Evolutionary conservation across 2,797 vertebrate genomes (phyloP), one percentile per base, ranked within the genome.

Genomic region (Leuciscus waleckii): DNA sequence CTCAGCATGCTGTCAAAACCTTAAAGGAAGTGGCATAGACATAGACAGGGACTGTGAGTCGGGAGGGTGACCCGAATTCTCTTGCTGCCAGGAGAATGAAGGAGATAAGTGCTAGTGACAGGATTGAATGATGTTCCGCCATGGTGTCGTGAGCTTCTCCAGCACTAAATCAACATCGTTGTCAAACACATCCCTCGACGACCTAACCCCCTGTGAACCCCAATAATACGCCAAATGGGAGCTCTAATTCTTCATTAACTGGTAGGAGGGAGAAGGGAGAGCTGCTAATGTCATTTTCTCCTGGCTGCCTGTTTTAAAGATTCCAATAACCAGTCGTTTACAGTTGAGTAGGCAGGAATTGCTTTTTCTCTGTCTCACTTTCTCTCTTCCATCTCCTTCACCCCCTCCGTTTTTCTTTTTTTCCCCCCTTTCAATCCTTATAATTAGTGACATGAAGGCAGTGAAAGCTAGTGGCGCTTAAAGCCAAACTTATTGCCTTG

Each of bases 221-320:
- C 93, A 95, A 95, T 98, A 97, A 98, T 98, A 94, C 92, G 93
- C 95, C 96, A 98, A 98, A 98, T 96, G 95, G 96, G 94, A 96
- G 93, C 94, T 95, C 96, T 98, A 97, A 98, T 98, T 98, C 97
- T 97, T 97, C 96, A 98, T 98, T 98, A 98, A 97, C 94, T 96
- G 2, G 79, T 90, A 89, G 89, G 90, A 82, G 85, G 94, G 93
- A 96, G 96, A 96, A 93, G 94, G 93, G 94, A 96, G 96, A 97
- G 97, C 97, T 96, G 95, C 94, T 94, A 94, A 90, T 97, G 96
- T 97, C 94, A 97, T 98, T 97, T 97, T 97, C 95, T 97, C 94
- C 94, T 96, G 94, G 93, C 95, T 96, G 96, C 94, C 95, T 95
- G 93, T 97, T 97, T 96, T 97, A 97, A 97, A 96, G 95, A 97